Percentiles rank a stretch among this genome's conserved stretches.
Evolutionary conservation across 1,140 invertebrate genomes (phyloP).

Genomic region (Drosophila lacertosa): DNA sequence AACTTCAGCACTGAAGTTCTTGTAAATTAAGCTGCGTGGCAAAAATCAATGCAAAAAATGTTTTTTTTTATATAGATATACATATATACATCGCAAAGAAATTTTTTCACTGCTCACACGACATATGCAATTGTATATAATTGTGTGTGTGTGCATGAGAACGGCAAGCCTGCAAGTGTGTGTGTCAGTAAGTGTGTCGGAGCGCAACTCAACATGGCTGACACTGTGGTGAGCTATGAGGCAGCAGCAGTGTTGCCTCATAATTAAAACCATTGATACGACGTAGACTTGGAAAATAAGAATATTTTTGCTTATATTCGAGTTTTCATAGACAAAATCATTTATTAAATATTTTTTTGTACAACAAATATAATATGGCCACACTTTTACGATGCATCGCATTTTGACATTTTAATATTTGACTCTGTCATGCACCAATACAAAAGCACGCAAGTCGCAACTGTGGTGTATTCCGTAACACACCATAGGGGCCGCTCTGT

Average conservation of each 20-base stretch:
- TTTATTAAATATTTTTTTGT: not conserved
- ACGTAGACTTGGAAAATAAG: not conserved
- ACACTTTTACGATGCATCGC: slow-evolving; percentile 36
- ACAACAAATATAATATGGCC: slow-evolving; percentile 16
- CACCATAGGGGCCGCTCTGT: slow-evolving; percentile 48
- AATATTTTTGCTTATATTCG: not conserved
- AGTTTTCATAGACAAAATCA: not conserved
- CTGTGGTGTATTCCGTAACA: slow-evolving; percentile 41
- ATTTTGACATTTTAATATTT: slow-evolving; percentile 52
- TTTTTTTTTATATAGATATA: slow-evolving; percentile 31
- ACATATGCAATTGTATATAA: slow-evolving; percentile 26
- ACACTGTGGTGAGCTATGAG: slow-evolving; percentile 66
- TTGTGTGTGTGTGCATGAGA: slow-evolving; percentile 34
- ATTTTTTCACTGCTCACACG: slow-evolving; percentile 55
- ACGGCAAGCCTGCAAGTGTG: slow-evolving; percentile 25
- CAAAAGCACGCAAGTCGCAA: slow-evolving; percentile 29
- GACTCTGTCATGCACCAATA: slow-evolving; percentile 44
- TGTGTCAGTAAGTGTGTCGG: slow-evolving; percentile 65
- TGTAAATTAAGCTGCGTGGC: slow-evolving; percentile 49
- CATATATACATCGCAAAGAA: slow-evolving; percentile 42
- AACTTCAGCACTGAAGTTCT: slow-evolving; percentile 25
- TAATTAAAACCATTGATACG: slow-evolving; percentile 3
- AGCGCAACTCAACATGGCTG: slow-evolving; percentile 79
- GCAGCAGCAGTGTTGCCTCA: slow-evolving; percentile 32
- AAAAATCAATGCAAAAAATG: slow-evolving; percentile 60